Evolutionary conservation across 2,888 invertebrate species (phyloP), one percentile per base, ranked within the genome.

Genomic region (Chalcosyrphus nemorum): DNA sequence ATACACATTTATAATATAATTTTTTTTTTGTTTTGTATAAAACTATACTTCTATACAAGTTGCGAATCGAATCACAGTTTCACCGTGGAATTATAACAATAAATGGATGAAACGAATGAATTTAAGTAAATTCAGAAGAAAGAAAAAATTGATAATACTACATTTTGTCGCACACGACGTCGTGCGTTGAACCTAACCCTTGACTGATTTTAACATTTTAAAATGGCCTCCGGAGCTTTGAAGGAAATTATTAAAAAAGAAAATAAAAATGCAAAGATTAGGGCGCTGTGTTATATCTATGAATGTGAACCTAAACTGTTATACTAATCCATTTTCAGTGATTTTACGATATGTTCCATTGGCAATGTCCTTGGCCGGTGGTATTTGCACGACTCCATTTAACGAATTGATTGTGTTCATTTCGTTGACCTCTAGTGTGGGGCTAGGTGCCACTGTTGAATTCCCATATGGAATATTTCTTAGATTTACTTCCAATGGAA

Each of bases 281-380:
- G 19, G 32, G 38, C 19, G 11, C 13, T 41, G 2, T 38, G 7
- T 6, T 19, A 15, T 35, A 1, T 32, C 27, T 47, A n/a, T 19
- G 19, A 38, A 17, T 41, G 6, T 29, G n/a, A 9, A 29, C 7
- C 19, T 17, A 3, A 29, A 35, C 19, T 61, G 61, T 81, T 85
- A 81, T 50, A 81, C 82, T 3, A 77, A 65, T 43, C 77, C 82
- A 19, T 82, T 70, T 52, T 82, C 81, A 5, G 29, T 74, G 6
- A 81, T 86, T 43, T 82, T 82, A 1, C 81, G 70, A 77, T 86
- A 82, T 6, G 77, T 77, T 21, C 74, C 85, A 75, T 66, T 71
- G 21, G 17, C 70, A 13, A 57, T 41, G 15, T 61, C 78, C 0
- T 5, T 2, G 19, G 59, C 52, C 9, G 35, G 43, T 24, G 76